Percentiles rank a stretch among this genome's conserved stretches.
Conservation (phyloP, 2,888 invertebrate species). For the Morpho deidamia region DNA sequence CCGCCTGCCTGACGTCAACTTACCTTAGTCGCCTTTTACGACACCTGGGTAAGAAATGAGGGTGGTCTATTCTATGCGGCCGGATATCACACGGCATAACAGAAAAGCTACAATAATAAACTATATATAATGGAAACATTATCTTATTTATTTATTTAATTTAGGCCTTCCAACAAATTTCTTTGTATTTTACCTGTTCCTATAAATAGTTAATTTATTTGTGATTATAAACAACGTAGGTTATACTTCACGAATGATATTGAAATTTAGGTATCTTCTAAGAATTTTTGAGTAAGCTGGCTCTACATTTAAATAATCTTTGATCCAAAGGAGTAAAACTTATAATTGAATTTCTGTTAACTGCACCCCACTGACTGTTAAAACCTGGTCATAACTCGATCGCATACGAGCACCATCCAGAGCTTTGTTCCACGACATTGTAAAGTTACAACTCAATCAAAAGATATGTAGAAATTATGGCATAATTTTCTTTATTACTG, state of each 20-base stretch:
- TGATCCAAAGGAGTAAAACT: conserved; percentile 58
- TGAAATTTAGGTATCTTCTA: not conserved
- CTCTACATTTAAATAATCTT: conserved; percentile 34
- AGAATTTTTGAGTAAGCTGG: not conserved
- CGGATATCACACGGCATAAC: too few relatives aligned
- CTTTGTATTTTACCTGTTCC: too few relatives aligned
- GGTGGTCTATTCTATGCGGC: too few relatives aligned
- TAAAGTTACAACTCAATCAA: conserved; percentile 35
- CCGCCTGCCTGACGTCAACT: too few relatives aligned
- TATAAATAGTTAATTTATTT: too few relatives aligned
- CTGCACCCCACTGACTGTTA: conserved; percentile 63
- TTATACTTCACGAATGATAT: not conserved
- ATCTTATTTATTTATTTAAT: too few relatives aligned
- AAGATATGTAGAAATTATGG: conserved; percentile 2
- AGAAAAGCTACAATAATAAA: too few relatives aligned
- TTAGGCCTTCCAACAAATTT: too few relatives aligned
- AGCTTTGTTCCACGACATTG: conserved; percentile 61
- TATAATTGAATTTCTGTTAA: conserved; percentile 77
- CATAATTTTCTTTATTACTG: not conserved
- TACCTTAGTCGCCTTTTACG: too few relatives aligned
- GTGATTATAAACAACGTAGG: too few relatives aligned
- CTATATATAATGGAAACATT: too few relatives aligned
- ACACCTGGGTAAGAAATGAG: too few relatives aligned
- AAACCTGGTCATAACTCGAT: conserved; percentile 61
- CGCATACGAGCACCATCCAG: conserved; percentile 30